Conservation (phyloP, 2,113 vertebrate genomes). For the Elaphurus davidianus region DNA sequence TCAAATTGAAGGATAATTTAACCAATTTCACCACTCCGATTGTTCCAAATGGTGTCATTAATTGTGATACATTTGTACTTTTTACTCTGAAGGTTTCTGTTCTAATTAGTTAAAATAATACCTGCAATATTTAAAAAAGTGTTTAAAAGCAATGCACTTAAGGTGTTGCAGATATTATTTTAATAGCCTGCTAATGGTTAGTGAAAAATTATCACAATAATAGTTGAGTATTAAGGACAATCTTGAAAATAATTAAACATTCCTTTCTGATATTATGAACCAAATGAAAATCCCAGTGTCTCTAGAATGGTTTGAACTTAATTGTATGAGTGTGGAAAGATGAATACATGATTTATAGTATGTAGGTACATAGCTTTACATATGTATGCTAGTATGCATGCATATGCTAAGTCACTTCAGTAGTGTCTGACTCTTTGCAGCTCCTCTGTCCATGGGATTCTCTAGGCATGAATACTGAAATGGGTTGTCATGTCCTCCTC, state of each 20-base stretch:
- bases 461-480: background rate
- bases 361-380: background rate
- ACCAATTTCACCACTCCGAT: background rate
- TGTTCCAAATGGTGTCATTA: background rate
- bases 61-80: slow-evolving; percentile 18
- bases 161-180: background rate
- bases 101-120: background rate
- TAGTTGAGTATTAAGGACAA: background rate
- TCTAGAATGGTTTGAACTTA: background rate
- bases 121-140: background rate
- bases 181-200: background rate
- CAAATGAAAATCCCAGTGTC: background rate
- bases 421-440: background rate
- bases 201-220: background rate
- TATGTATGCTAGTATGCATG: background rate
- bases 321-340: background rate
- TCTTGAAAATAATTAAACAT: background rate
- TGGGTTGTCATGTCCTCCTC: background rate
- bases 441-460: background rate
- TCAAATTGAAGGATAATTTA: slow-evolving; percentile 8
- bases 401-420: background rate
- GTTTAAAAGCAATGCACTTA: background rate
- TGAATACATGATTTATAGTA: background rate
- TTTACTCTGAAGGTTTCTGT: background rate
- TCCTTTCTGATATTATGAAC: background rate